Evolutionary conservation across 2,888 invertebrate species (phyloP), one percentile per base, ranked within the genome.

Genomic region (Tachina fera): DNA sequence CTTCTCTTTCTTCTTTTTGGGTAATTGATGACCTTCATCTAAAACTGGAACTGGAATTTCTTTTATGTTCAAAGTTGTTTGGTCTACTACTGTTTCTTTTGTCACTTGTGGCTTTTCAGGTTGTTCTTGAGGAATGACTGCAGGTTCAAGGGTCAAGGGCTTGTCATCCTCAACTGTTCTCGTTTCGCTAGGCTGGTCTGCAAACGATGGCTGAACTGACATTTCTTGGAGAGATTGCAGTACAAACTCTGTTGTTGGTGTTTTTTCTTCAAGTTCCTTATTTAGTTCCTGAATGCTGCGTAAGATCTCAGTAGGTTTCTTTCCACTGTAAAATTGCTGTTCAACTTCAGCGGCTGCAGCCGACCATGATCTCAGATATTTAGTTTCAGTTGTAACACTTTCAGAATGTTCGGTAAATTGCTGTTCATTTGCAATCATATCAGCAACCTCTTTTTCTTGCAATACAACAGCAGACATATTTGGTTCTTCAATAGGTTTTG

Each of bases 311-410:
- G 13, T 5, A 4, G 41, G 8, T 56, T 82, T 68, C 5, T 39
- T 61, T 13, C 9, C 16, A 1, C 19, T 9, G 51, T 43, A n/a
- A n/a, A 80, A 14, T 31, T 75, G 83, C 2, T 78, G 65, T 61
- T 83, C 83, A 67, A 83, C 60, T 82, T 84, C 87, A 10, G 84
- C 80, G 22, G 84, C 79, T 58, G 83, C 83, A 13, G 45, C 81
- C 2, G 87, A 87, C 70, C 87, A 83, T 47, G 78, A 87, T n/a
- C 84, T 82, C 11, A 87, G n/a, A 41, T 79, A 87, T 61, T 78
- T 14, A 75, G 78, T 65, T 8, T 61, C 41, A 19, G 13, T 41
- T 19, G 41, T 65, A 39, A 61, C 14, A 51, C 9, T 22, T 22
- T 13, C 72, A 47, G 72, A 4, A 2, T 49, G 41, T 9, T 72